Percentiles rank a stretch among this genome's conserved stretches.
phyloP scores from a whole-genome alignment of 2,113 vertebrate genomes.

The Pholis gunnellus region DNA sequence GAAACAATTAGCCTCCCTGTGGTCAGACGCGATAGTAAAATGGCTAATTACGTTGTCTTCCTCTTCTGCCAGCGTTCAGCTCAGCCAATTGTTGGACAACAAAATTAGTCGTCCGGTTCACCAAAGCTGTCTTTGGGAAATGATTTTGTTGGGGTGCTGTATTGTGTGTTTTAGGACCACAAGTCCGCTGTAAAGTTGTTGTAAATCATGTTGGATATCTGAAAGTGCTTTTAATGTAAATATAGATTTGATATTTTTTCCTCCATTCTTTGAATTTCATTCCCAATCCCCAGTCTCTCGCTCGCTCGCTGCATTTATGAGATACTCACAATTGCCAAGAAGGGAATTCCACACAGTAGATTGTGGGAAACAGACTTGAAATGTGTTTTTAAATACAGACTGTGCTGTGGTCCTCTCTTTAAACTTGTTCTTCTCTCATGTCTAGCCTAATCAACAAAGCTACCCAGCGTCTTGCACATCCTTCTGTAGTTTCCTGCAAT shows the following conservation, averaged over 20 bases:
- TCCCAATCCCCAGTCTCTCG: not conserved
- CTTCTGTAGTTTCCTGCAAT: constrained; percentile 32
- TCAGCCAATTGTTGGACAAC: constrained; percentile 40
- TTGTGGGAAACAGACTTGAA: constrained; percentile 61
- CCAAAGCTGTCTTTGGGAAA: constrained; percentile 39
- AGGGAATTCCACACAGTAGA: constrained; percentile 57
- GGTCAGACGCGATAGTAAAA: constrained; percentile 54
- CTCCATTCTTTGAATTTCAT: constrained; percentile 25
- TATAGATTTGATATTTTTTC: constrained; percentile 2
- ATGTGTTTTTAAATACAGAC: constrained; percentile 48
- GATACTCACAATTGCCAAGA: constrained; percentile 41
- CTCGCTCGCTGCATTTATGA: constrained; percentile 46
- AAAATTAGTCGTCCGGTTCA: constrained; percentile 45
- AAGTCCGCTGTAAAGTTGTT: constrained; percentile 29
- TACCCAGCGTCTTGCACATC: constrained; percentile 29
- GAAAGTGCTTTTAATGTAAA: not conserved
- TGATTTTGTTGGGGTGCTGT: not conserved
- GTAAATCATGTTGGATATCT: constrained; percentile 1
- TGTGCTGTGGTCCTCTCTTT: constrained; percentile 40
- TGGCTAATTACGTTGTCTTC: constrained; percentile 55
- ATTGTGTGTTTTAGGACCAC: not conserved
- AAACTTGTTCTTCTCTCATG: constrained; percentile 35
- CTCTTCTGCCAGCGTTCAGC: constrained; percentile 38
- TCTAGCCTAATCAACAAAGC: constrained; percentile 59
- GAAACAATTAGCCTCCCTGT: constrained; percentile 53